phyloP scores from a whole-genome alignment of 2,888 invertebrate species.

The Cyclophora albipunctata region DNA sequence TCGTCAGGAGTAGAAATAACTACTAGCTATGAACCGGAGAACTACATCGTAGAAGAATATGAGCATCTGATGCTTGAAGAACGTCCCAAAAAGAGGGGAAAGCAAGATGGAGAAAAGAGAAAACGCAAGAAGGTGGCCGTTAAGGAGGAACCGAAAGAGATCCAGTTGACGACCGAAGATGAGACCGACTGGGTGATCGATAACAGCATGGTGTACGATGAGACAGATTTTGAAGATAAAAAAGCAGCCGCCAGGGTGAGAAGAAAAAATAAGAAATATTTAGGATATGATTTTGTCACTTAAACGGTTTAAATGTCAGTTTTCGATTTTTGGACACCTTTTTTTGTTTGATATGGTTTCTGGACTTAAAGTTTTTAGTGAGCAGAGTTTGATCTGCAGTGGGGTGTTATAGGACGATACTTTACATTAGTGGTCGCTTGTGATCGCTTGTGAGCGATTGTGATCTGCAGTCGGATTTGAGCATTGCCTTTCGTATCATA shows the following conservation, averaged over 20 bases:
- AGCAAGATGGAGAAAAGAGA: conserved; percentile 37
- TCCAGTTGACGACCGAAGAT: conserved; percentile 19
- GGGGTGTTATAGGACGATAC: too few relatives aligned
- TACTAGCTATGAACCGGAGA: conserved; percentile 61
- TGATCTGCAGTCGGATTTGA: too few relatives aligned
- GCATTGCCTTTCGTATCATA: too few relatives aligned
- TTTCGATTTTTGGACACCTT: too few relatives aligned
- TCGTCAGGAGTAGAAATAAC: conserved; percentile 61
- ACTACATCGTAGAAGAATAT: conserved; percentile 59
- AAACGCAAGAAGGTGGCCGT: conserved; percentile 37
- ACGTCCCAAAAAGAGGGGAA: conserved; percentile 43
- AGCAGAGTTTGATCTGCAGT: too few relatives aligned
- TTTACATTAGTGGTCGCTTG: too few relatives aligned
- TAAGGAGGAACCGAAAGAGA: conserved; percentile 25
- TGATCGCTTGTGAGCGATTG: too few relatives aligned
- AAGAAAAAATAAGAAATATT: conserved; percentile 68
- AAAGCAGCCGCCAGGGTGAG: conserved; percentile 52
- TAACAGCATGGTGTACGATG: conserved; percentile 49
- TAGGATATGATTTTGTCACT: conserved; percentile 64
- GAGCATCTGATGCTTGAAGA: conserved; percentile 56
- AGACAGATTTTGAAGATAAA: conserved; percentile 53
- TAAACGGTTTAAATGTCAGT: conserved; percentile 21
- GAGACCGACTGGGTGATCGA: conserved; percentile 59
- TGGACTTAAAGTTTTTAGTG: too few relatives aligned
- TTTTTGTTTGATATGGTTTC: too few relatives aligned